Conservation (phyloP, 2,888 invertebrate species). For the Pheosia gnoma region DNA sequence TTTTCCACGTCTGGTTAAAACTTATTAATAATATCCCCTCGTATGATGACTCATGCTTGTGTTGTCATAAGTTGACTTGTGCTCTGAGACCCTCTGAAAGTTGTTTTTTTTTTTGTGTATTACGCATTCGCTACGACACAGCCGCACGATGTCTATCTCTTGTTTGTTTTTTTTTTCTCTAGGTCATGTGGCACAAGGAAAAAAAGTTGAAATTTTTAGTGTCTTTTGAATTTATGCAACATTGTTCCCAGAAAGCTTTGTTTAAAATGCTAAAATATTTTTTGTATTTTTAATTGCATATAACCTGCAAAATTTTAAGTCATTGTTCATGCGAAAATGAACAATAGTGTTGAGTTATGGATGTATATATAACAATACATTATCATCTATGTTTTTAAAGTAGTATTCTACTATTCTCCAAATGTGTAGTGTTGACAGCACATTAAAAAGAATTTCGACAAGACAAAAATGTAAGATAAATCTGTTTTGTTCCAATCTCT, state of each 20-base stretch:
- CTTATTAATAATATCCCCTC: slow-evolving; percentile 51
- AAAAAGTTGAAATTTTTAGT: neutral
- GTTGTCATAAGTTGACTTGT: slow-evolving; percentile 39
- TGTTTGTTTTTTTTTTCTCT: slow-evolving; percentile 5
- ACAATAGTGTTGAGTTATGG: neutral
- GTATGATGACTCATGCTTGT: slow-evolving; percentile 53
- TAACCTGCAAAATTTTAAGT: slow-evolving; percentile 4
- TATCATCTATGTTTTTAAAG: no score
- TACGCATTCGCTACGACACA: slow-evolving; percentile 1
- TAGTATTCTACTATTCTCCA: no score
- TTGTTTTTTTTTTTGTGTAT: slow-evolving; percentile 2
- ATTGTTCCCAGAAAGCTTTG: slow-evolving; percentile 4
- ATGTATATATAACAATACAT: neutral
- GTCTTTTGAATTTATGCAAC: slow-evolving; percentile 1
- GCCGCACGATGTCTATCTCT: slow-evolving; percentile 5
- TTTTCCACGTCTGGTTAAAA: slow-evolving; percentile 62
- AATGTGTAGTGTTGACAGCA: no score
- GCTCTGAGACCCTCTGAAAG: slow-evolving; percentile 13
- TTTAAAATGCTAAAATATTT: neutral
- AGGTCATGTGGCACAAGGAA: slow-evolving; percentile 4
- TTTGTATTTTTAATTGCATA: neutral
- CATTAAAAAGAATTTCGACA: no score
- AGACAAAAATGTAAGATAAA: no score
- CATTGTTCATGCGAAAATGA: neutral
- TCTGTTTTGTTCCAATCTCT: no score